Conservation (phyloP, 1,140 invertebrate genomes). For the Maniola jurtina region DNA sequence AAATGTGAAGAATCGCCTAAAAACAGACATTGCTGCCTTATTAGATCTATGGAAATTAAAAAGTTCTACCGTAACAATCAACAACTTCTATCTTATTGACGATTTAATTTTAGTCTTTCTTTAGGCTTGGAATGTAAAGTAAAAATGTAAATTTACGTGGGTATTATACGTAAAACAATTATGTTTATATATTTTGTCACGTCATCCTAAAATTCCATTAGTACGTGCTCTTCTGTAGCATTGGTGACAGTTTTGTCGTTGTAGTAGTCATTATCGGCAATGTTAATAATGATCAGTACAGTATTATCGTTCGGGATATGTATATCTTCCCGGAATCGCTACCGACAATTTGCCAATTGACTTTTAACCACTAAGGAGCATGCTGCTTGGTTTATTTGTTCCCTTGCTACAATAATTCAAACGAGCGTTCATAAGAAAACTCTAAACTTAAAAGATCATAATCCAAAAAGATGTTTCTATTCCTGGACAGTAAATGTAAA, state of each 20-base stretch:
- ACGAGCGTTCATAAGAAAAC: too few species aligned
- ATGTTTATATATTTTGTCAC: conserved; percentile 8
- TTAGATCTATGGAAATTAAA: too few species aligned
- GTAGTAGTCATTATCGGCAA: neutral
- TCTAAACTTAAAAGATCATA: too few species aligned
- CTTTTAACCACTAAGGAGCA: neutral
- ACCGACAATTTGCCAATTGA: neutral
- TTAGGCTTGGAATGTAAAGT: neutral
- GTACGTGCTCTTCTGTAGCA: neutral
- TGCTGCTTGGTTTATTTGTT: too few species aligned
- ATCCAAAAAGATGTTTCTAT: too few species aligned
- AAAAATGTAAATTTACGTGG: too few species aligned
- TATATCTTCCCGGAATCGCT: neutral
- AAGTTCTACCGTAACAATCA: too few species aligned
- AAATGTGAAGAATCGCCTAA: too few species aligned
- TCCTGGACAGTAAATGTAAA: too few species aligned
- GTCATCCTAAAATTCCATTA: neutral
- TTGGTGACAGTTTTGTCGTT: too few species aligned
- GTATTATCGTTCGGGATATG: neutral
- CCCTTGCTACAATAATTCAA: too few species aligned
- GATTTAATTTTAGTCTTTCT: neutral
- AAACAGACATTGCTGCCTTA: too few species aligned
- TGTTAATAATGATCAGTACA: neutral
- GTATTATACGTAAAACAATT: conserved; percentile 1
- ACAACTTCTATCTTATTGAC: neutral